Evolutionary conservation across 2,113 vertebrate species (phyloP).

Genomic region (Gambusia affinis): DNA sequence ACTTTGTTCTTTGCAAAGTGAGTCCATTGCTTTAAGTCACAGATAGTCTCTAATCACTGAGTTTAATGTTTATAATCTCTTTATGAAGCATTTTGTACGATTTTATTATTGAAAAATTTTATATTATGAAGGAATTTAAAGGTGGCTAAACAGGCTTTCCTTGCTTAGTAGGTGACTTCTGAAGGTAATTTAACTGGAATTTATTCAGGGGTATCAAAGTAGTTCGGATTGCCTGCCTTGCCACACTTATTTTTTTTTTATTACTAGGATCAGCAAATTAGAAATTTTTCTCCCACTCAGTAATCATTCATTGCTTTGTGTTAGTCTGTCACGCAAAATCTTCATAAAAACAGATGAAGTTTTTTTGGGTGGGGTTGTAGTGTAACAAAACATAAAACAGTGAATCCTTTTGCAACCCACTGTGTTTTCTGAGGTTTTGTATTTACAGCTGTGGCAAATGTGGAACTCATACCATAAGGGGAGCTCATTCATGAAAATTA

Average conservation of each 20-base stretch:
- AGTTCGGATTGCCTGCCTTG: background rate
- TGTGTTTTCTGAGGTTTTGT: constrained; percentile 20
- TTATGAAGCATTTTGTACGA: too few relatives aligned
- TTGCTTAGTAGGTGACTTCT: background rate
- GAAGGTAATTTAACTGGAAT: background rate
- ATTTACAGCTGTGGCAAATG: constrained; percentile 33
- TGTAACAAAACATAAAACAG: background rate
- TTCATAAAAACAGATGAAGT: background rate
- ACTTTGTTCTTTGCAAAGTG: too few relatives aligned
- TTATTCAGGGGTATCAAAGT: background rate
- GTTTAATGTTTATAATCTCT: too few relatives aligned
- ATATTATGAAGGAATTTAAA: too few relatives aligned
- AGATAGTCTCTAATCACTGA: too few relatives aligned
- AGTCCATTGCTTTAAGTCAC: too few relatives aligned
- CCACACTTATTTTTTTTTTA: background rate
- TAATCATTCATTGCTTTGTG: background rate
- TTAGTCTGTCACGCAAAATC: background rate
- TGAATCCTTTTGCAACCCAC: background rate
- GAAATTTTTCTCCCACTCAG: background rate
- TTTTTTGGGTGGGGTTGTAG: background rate
- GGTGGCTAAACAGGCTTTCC: too few relatives aligned
- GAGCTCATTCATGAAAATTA: background rate
- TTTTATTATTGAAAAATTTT: too few relatives aligned
- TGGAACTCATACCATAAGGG: constrained; percentile 13
- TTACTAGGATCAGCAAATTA: background rate